These are phyloP conservation scores for Muscicapa adusta DNA, from an alignment of 2,113 vertebrate species.

Conservation along the genomic window DNA sequence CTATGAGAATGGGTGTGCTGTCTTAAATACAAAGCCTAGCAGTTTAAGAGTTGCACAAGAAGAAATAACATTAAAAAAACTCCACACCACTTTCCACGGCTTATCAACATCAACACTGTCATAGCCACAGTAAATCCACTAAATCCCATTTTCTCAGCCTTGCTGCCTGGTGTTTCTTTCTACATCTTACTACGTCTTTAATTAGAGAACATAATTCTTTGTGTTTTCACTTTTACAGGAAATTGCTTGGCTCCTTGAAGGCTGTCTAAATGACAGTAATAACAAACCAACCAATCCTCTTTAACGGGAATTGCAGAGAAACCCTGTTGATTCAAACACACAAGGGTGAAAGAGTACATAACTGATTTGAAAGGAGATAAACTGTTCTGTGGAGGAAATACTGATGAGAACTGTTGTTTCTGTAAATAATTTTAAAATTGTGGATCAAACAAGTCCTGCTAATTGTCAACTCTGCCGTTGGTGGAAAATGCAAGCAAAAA, in stretches of 20 bases:
- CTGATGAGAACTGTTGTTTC: not conserved
- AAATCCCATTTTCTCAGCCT: not conserved
- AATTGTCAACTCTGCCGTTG: not conserved
- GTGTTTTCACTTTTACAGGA: constrained; percentile 35
- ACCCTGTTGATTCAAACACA: not conserved
- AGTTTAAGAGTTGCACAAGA: not conserved
- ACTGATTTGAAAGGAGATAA: constrained; percentile 1
- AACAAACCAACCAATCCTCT: not conserved
- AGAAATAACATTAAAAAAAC: not conserved
- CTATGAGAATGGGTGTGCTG: not conserved
- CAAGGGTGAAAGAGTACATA: not conserved
- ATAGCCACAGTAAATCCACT: not conserved
- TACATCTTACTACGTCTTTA: not conserved
- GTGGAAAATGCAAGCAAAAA: not conserved
- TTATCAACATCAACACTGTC: not conserved
- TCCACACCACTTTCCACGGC: not conserved
- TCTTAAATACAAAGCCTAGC: not conserved
- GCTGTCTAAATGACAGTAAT: constrained; percentile 12
- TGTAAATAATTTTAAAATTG: not conserved
- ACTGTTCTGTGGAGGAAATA: not conserved
- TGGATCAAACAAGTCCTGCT: not conserved
- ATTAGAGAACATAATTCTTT: constrained; percentile 9
- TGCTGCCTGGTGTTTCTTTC: not conserved
- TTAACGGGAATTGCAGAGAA: not conserved
- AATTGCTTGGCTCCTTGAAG: not conserved